Evolutionary conservation across 2,113 vertebrate genomes (phyloP).

Genomic region (Tachysurus fulvidraco): DNA sequence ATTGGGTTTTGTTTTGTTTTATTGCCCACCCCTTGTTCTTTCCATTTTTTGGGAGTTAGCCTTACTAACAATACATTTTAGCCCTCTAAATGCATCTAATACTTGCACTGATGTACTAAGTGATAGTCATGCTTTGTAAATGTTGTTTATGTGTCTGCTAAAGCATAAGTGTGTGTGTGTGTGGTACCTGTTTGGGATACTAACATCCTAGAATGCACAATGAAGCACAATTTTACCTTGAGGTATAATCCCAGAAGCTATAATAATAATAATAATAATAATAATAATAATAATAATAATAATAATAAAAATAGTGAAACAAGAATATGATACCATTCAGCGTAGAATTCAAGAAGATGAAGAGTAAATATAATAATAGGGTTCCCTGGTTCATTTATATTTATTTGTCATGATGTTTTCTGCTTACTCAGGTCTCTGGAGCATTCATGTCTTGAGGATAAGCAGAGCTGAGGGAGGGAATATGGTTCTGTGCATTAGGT

Average conservation of each 20-base stretch:
- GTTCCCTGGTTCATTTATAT: neutral
- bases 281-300: neutral
- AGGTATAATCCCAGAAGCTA: neutral
- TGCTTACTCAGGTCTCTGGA: no score
- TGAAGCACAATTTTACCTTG: neutral
- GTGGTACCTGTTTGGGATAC: neutral
- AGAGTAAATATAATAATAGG: neutral
- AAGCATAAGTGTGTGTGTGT: neutral
- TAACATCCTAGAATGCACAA: neutral
- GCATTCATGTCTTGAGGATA: neutral
- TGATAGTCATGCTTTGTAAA: neutral
- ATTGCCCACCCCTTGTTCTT: neutral
- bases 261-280: neutral
- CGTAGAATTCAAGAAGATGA: no score
- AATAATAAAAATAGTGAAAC: no score
- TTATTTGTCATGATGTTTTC: neutral
- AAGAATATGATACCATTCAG: no score
- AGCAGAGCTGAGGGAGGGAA: neutral
- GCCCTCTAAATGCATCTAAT: conserved; percentile 42
- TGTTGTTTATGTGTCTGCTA: neutral
- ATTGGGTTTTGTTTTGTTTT: neutral
- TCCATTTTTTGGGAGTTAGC: neutral
- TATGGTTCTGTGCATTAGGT: neutral
- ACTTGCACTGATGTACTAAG: neutral
- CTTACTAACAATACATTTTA: conserved; percentile 32